These are phyloP conservation scores for Gambelia wislizenii DNA, from an alignment of 2,797 vertebrate genomes.

Conservation along the genomic window DNA sequence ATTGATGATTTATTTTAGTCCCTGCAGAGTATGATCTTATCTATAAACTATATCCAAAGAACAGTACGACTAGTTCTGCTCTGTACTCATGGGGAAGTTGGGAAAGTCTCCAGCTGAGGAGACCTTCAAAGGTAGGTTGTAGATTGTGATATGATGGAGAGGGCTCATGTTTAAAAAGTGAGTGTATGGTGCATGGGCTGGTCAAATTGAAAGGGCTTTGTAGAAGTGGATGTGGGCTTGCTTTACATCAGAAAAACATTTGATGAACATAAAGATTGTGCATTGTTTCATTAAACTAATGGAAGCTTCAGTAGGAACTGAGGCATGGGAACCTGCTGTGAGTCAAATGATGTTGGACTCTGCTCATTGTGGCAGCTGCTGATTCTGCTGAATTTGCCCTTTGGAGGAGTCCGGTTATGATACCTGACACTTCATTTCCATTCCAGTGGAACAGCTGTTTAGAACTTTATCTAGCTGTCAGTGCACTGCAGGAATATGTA, in stretches of 20 bases:
- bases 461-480: not conserved
- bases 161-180: no score
- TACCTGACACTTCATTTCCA: constrained; percentile 13
- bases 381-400: constrained; percentile 14
- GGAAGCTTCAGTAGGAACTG: not conserved
- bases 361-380: constrained; percentile 3
- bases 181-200: no score
- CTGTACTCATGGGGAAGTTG: no score
- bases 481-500: not conserved
- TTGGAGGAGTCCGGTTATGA: constrained; percentile 7
- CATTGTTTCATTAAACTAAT: not conserved
- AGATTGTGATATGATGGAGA: no score
- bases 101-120: no score
- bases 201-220: no score
- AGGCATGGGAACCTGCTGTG: not conserved
- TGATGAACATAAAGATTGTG: not conserved
- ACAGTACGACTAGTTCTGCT: no score
- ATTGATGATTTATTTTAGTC: no score
- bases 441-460: constrained; percentile 18
- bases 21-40: no score
- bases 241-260: not conserved
- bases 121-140: no score
- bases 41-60: no score
- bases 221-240: not conserved
- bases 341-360: not conserved